Evolutionary conservation across 2,888 invertebrate genomes (phyloP), one percentile per base, ranked within the genome.

Genomic region (Mythimna ferrago): DNA sequence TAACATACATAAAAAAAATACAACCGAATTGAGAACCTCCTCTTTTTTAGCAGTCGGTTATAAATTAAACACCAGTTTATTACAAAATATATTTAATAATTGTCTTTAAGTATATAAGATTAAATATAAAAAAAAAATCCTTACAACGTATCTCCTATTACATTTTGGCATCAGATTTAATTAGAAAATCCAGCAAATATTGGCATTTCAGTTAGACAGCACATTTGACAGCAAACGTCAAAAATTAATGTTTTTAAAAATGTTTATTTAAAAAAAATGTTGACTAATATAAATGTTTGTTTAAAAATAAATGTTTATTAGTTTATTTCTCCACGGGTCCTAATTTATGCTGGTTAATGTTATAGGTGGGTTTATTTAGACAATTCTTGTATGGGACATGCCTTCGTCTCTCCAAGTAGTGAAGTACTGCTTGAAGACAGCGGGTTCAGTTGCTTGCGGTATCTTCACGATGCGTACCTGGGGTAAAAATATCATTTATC

Each of bases 341-440:
- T 44, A 0, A 35, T 38, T 16, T 48, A 21, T 10, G 51, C 66
- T 70, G 54, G 35, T 35, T 38, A 21, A 26, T 32, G 3, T 32
- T 21, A 0, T 5, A 19, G 11, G 2, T 35, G n/a, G 57, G n/a
- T 71, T 4, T n/a, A 48, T 57, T 51, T n/a, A 32, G 0, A 54
- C 68, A 16, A 51, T 6, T 32, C 14, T 96, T 0, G 96, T 93
- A 85, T 97, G 97, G 0, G 96, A 89, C 96, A 97, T 97, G 82
- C 97, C 97, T 11, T 89, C 89, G 83, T 97, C 98, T 60, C 97
- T 97, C 99, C 99, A 99, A 0, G 97, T 97, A 4, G 97, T 92
- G 94, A 99, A 99, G 95, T 98, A 99, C 88, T 99, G 99, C 85
- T 98, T 98, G 95, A 99, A 99, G 10, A 98, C 97, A 0, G 98